Percentiles rank a stretch among this genome's conserved stretches.
Conservation (phyloP, 2,797 vertebrate genomes). For the Jordanella pulchra region DNA sequence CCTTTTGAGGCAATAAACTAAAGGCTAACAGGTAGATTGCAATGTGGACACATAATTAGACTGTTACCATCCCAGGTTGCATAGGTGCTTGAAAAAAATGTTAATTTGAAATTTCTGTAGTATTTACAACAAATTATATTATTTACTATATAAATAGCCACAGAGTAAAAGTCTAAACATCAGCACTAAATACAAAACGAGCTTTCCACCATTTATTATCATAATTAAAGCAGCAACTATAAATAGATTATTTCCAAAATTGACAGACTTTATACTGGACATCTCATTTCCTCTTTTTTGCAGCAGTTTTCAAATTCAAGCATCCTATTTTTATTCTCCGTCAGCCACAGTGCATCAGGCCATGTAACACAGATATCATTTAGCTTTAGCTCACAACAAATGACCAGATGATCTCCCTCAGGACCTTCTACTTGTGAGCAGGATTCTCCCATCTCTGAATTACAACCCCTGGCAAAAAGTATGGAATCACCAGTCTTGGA, state of each 20-base stretch:
- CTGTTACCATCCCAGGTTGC: not conserved
- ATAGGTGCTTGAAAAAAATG: not conserved
- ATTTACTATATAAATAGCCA: not conserved
- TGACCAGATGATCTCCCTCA: conserved; percentile 15
- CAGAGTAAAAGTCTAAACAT: not conserved
- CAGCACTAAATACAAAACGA: not conserved
- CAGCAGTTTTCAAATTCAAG: not conserved
- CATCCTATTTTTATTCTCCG: not conserved
- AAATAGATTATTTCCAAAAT: not conserved
- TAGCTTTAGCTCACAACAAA: conserved; percentile 5
- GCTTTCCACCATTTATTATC: not conserved
- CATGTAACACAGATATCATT: not conserved
- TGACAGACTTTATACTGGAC: not conserved
- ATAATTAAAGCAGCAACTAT: not conserved
- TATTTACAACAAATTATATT: not conserved
- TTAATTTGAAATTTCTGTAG: not conserved
- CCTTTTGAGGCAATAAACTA: conserved; percentile 50
- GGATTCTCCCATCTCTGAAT: not conserved
- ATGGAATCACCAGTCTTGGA: no score
- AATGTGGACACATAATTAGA: conserved; percentile 15
- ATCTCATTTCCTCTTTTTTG: not conserved
- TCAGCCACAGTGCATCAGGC: not conserved
- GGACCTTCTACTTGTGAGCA: not conserved
- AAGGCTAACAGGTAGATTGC: conserved; percentile 57
- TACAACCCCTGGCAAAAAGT: no score